Conservation (phyloP, 2,797 vertebrate genomes). For the Nothura maculosa region DNA sequence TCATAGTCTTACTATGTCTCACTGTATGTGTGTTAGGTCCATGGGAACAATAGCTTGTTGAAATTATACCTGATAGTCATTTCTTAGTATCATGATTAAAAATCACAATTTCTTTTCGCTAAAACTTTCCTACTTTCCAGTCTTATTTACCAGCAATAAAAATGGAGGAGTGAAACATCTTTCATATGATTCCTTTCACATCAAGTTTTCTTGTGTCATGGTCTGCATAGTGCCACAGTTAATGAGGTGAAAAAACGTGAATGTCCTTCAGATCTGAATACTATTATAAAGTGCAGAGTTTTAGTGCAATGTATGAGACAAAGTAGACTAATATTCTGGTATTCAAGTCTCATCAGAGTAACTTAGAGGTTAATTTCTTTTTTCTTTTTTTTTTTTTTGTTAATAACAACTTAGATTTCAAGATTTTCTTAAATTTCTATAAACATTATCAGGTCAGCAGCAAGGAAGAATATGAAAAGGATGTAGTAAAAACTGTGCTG, state of each 20-base stretch:
- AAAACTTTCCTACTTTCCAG: not conserved
- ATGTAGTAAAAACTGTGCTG: not conserved
- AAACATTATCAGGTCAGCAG: fast-evolving
- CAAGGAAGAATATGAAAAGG: not conserved
- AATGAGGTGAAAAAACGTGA: not conserved
- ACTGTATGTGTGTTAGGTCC: not conserved
- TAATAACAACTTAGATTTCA: not conserved
- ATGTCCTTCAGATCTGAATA: not conserved
- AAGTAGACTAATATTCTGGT: not conserved
- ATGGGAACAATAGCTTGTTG: not conserved
- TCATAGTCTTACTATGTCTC: too few relatives aligned
- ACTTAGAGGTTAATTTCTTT: not conserved
- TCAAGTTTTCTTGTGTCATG: not conserved
- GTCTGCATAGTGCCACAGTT: not conserved
- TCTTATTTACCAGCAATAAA: too few relatives aligned
- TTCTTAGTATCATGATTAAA: not conserved
- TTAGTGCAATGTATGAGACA: not conserved
- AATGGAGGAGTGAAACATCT: not conserved
- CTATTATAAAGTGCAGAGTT: not conserved
- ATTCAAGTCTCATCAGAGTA: not conserved
- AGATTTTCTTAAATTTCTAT: not conserved
- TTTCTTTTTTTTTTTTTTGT: too few relatives aligned
- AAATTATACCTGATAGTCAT: not conserved
- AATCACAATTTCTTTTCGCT: not conserved
- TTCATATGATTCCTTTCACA: not conserved